phyloP scores from a whole-genome alignment of 2,797 vertebrate genomes.

The Micromesistius poutassou region DNA sequence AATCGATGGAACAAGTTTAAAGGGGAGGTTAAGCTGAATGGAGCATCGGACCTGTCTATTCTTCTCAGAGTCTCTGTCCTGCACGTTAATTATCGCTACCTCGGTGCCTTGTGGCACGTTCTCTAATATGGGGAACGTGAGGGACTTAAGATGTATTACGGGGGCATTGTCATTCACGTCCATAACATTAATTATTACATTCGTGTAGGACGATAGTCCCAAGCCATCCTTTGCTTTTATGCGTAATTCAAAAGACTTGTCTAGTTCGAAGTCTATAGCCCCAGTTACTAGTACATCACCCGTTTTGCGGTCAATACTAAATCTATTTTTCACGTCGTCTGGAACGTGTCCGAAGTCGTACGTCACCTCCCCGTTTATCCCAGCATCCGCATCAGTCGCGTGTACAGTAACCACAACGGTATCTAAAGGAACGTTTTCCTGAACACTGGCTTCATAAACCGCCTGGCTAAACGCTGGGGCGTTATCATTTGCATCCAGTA shows the following conservation, averaged over 20 bases:
- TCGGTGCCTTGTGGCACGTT: conserved; percentile 44
- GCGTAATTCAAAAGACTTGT: conserved; percentile 43
- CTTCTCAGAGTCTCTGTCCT: conserved; percentile 63
- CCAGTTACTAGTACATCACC: conserved; percentile 50
- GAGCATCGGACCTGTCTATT: conserved; percentile 65
- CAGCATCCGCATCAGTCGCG: conserved; percentile 49
- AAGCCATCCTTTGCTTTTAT: conserved; percentile 59
- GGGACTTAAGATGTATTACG: conserved; percentile 45
- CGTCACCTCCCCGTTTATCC: conserved; percentile 34
- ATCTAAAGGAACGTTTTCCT: conserved; percentile 38
- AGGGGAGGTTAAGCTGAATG: conserved; percentile 59
- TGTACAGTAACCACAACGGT: conserved; percentile 49
- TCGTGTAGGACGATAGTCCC: conserved; percentile 37
- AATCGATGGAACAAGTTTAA: conserved; percentile 65
- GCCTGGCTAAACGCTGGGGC: conserved; percentile 44
- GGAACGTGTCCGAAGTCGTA: conserved; percentile 42
- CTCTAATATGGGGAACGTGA: conserved; percentile 43
- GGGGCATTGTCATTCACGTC: conserved; percentile 64
- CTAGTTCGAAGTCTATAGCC: conserved; percentile 64
- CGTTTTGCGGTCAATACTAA: conserved; percentile 37
- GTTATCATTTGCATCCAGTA: conserved; percentile 69
- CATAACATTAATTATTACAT: conserved; percentile 43
- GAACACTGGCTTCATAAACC: conserved; percentile 53
- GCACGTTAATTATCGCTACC: conserved; percentile 49
- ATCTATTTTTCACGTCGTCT: conserved; percentile 25